Evolutionary conservation across 2,888 invertebrate genomes (phyloP).

Genomic region (Lithosia quadra): DNA sequence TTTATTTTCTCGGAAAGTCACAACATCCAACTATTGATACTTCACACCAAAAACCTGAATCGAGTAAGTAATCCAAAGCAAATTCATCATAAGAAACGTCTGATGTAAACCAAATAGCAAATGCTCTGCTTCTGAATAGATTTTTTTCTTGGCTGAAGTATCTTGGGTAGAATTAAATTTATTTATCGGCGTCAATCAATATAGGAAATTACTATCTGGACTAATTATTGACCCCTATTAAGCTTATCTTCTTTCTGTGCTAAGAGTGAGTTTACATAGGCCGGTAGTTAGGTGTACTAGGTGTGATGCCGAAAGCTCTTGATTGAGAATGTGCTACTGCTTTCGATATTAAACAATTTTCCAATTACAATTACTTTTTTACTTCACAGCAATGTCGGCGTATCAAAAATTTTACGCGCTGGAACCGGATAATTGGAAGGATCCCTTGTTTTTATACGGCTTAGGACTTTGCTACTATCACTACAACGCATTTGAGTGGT

Average conservation of each 20-base stretch:
- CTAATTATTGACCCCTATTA: background rate
- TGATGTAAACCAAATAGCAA: too few relatives aligned
- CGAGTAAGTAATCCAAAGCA: too few relatives aligned
- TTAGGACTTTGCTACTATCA: constrained; percentile 98
- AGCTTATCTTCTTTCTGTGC: background rate
- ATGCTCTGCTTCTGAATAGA: too few relatives aligned
- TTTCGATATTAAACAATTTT: background rate
- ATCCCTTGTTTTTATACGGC: constrained; percentile 97
- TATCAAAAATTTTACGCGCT: constrained; percentile 97
- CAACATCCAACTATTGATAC: too few relatives aligned
- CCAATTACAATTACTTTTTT: background rate
- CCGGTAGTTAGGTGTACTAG: background rate
- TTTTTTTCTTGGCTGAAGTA: too few relatives aligned
- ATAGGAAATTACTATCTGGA: too few relatives aligned
- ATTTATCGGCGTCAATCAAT: too few relatives aligned
- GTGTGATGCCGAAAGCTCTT: background rate
- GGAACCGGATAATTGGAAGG: constrained; percentile 94
- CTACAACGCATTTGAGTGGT: constrained; percentile 98
- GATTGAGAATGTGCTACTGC: background rate
- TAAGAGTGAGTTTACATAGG: background rate
- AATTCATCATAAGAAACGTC: too few relatives aligned
- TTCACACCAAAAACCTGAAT: too few relatives aligned
- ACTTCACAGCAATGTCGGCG: constrained; percentile 95
- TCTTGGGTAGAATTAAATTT: too few relatives aligned
- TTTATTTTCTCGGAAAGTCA: too few relatives aligned